Base-by-base conservation (phyloP, 2,797 vertebrate genomes). In the Valencia hispanica region DNA sequence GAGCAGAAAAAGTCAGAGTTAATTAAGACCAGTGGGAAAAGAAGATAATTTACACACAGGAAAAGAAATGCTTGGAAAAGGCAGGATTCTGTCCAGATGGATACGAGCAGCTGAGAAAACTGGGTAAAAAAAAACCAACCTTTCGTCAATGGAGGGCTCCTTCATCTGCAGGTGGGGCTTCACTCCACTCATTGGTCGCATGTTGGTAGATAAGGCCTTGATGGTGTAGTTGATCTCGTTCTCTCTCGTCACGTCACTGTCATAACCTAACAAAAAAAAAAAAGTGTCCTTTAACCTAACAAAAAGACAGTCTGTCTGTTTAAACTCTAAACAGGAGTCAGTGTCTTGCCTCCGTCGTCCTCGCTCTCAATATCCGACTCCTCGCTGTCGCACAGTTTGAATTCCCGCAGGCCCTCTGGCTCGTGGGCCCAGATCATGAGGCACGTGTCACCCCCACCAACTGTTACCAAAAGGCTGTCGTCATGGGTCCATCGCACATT, bases 141-240 rank as follows among this genome's bases (percentile, higher is more conserved):
- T 98, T 94, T 99, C 98, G 83, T 99, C 98, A 87, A 97, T 84
- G 63, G 97, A 96, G 34, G 96, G 97, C 86, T 99, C 98, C 86
- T 99, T 99, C 86, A 97, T 96, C 88, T 99, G 98, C 84, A 99
- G 88, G 93, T 99, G 98, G 84, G 98, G 98, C 84, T 99, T 99
- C 90, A 97, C 95, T 80, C 98, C 98, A 61, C 95, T 96, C 97
- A 98, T 99, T 68, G 96, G 96, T 91, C 97, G 96, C 91, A 98
- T 96, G 92, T 96, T 99, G 88, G 96, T 97, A 87, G 97, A 97
- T 97, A 99, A 98, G 97, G 98, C 97, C 96, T 97, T 99, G 91
- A 99, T 96, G 96, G 97, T 97, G 90, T 99, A 99, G 93, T 91
- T 97, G 91, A 97, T 97, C 94, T 99, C 98, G 83, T 98, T 99